Percentiles rank a stretch among this genome's conserved stretches.
Conservation (phyloP, 2,113 vertebrate species). For the Hypomesus transpacificus region DNA sequence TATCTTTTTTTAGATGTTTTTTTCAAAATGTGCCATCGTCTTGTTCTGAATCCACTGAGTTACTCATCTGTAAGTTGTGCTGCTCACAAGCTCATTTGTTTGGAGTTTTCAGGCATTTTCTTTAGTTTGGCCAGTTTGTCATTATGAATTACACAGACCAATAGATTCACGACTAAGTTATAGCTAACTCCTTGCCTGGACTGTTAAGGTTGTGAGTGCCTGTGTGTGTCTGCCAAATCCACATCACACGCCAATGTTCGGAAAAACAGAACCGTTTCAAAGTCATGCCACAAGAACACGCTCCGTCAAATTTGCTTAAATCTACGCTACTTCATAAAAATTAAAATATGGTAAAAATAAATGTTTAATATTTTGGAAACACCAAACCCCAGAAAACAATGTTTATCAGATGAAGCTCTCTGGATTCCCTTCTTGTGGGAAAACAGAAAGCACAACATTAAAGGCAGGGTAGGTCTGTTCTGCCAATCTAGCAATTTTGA, state of each 20-base stretch:
- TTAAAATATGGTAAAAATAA: no score
- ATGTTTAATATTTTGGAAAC: no score
- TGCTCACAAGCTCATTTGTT: slow-evolving; percentile 12
- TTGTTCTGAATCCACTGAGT: slow-evolving; percentile 16
- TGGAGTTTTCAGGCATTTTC: slow-evolving; percentile 7
- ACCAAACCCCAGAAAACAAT: no score
- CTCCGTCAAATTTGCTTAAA: neutral
- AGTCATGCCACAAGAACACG: neutral
- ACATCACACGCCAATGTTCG: slow-evolving; percentile 25
- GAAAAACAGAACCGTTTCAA: slow-evolving; percentile 11
- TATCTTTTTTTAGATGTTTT: no score
- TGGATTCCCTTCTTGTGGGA: no score
- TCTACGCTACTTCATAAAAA: neutral
- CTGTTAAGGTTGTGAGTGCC: neutral
- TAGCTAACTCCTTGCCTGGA: slow-evolving; percentile 13
- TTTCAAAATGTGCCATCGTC: no score
- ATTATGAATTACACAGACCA: slow-evolving; percentile 22
- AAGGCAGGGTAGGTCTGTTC: no score
- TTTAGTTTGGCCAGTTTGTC: slow-evolving; percentile 22
- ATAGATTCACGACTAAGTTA: slow-evolving; percentile 21
- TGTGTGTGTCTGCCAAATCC: slow-evolving; percentile 27
- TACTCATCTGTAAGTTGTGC: slow-evolving; percentile 12
- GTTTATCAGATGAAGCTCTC: no score
- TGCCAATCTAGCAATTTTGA: no score
- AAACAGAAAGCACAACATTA: no score